Evolutionary conservation across 2,113 vertebrate species (phyloP).

Genomic region (Montifringilla adamsi): DNA sequence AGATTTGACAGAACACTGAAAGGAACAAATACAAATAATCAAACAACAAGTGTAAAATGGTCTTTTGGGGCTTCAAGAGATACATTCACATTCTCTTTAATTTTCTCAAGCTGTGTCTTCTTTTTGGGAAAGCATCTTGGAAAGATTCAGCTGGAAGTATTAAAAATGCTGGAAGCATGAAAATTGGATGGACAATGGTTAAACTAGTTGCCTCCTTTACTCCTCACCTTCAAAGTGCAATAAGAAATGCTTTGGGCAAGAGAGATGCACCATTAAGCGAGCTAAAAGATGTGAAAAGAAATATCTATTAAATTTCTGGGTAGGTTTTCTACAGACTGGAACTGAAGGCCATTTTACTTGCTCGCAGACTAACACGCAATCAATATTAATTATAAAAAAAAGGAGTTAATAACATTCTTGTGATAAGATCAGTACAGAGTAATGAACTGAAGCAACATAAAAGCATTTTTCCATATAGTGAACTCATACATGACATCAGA

Average conservation of each 20-base stretch:
- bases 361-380: neutral
- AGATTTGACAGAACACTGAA: neutral
- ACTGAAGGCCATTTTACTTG: neutral
- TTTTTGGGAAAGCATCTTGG: neutral
- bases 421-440: neutral
- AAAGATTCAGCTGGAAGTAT: neutral
- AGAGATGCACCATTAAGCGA: neutral
- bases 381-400: constrained; percentile 29
- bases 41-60: neutral
- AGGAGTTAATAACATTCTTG: neutral
- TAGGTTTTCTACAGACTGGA: neutral
- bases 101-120: neutral
- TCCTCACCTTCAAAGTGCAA: neutral
- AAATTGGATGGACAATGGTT: neutral
- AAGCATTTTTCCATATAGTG: neutral
- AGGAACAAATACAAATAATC: neutral
- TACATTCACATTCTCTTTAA: neutral
- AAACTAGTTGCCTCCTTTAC: neutral
- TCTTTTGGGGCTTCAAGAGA: neutral
- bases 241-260: neutral
- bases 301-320: neutral
- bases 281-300: neutral
- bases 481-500: neutral
- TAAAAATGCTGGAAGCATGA: neutral
- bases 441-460: neutral